A percentile compares a stretch with the other conserved stretches of the same genome.
Conservation (phyloP, 2,113 vertebrate genomes). For the Callorhinus ursinus region DNA sequence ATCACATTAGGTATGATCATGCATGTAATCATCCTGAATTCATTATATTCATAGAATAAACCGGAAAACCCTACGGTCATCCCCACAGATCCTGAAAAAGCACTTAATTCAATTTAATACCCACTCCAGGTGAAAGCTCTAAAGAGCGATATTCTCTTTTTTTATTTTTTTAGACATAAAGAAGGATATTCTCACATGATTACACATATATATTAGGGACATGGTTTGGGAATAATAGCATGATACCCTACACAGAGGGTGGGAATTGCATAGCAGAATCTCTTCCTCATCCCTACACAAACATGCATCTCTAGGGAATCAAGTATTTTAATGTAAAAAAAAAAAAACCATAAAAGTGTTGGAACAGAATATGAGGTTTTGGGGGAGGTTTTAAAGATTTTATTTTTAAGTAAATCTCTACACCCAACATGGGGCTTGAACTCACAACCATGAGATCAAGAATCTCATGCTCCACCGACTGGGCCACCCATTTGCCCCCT, state of each 20-base stretch:
- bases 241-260: not conserved
- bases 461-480: too few relatives aligned
- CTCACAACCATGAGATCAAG: too few relatives aligned
- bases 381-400: not conserved
- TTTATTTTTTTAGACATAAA: too few relatives aligned
- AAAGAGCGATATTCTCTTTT: not conserved
- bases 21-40: not conserved
- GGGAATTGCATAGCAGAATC: not conserved
- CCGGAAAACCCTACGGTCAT: not conserved
- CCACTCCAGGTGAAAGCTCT: not conserved
- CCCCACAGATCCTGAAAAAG: not conserved
- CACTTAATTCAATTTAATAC: not conserved
- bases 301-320: not conserved
- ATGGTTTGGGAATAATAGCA: not conserved
- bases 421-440: too few relatives aligned
- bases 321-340: not conserved
- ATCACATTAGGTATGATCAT: not conserved
- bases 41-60: not conserved
- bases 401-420: too few relatives aligned
- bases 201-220: not conserved
- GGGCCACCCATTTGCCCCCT: too few relatives aligned
- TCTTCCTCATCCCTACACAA: not conserved
- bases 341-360: not conserved
- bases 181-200: not conserved
- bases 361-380: not conserved